phyloP scores from a whole-genome alignment of 1,140 invertebrate species.

The Doryteuthis pealeii region DNA sequence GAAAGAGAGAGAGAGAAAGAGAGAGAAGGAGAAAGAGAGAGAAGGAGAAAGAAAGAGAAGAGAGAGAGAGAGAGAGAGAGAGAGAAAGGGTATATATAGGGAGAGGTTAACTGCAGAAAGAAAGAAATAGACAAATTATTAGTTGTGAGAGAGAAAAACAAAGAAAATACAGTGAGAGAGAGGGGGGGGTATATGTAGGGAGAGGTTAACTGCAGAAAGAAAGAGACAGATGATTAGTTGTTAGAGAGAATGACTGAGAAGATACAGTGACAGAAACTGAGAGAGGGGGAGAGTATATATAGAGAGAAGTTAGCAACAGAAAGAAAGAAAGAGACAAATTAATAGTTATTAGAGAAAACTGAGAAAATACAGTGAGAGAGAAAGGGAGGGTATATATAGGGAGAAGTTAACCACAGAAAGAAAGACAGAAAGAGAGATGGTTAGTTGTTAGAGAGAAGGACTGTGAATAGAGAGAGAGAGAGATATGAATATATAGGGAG shows the following conservation, averaged over 20 bases:
- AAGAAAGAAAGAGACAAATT: slow-evolving; percentile 7
- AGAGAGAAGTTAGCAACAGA: slow-evolving; percentile 3
- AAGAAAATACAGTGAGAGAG: slow-evolving; percentile 16
- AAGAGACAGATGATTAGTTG: too few relatives aligned
- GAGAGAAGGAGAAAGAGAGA: slow-evolving; percentile 8
- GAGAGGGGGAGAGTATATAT: slow-evolving; percentile 14
- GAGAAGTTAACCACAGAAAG: neutral
- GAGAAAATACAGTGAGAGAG: neutral
- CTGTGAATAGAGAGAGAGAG: slow-evolving; percentile 17
- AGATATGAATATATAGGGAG: slow-evolving; percentile 1
- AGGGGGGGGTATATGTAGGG: slow-evolving; percentile 5
- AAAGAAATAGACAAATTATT: neutral
- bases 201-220: slow-evolving; percentile 6
- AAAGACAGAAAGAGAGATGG: neutral
- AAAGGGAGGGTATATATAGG: slow-evolving; percentile 4
- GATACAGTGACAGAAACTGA: slow-evolving; percentile 7
- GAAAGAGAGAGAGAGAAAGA: slow-evolving; percentile 10
- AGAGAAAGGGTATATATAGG: slow-evolving; percentile 1
- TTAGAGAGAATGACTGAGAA: too few relatives aligned
- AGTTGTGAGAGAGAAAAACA: slow-evolving; percentile 9
- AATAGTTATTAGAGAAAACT: neutral
- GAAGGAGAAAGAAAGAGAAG: neutral
- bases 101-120: neutral
- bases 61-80: neutral
- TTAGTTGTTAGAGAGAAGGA: slow-evolving; percentile 8